These are phyloP conservation scores for Latrodectus geometricus DNA, from an alignment of 1,140 invertebrate species.

Conservation along the genomic window DNA sequence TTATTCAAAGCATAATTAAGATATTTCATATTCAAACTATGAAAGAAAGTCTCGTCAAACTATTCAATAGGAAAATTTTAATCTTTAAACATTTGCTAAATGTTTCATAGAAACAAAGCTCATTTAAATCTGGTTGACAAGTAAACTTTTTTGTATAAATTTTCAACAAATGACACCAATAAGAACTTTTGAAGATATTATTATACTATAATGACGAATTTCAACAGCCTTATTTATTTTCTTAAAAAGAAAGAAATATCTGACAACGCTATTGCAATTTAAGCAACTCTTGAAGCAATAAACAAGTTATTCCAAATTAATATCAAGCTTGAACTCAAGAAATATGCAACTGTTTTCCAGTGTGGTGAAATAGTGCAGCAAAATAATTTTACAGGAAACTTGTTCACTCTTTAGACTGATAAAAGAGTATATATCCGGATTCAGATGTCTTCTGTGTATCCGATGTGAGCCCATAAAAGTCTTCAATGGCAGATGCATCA, in stretches of 20 bases:
- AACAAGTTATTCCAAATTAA: too few relatives aligned
- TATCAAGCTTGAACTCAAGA: too few relatives aligned
- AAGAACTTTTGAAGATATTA: neutral
- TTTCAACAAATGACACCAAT: neutral
- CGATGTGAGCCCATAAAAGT: conserved; percentile 98
- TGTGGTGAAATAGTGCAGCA: neutral
- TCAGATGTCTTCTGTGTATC: conserved; percentile 99
- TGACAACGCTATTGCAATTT: too few relatives aligned
- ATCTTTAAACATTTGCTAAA: neutral
- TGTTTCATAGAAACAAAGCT: neutral
- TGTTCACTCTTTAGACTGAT: conserved; percentile 89
- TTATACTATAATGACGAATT: neutral
- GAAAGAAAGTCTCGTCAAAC: too few relatives aligned
- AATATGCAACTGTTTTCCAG: neutral
- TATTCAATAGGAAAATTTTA: too few relatives aligned
- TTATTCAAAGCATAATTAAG: too few relatives aligned
- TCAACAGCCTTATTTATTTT: too few relatives aligned
- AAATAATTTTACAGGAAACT: neutral
- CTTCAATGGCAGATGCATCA: conserved; percentile 97
- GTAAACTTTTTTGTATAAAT: neutral
- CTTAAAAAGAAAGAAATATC: too few relatives aligned
- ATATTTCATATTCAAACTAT: too few relatives aligned
- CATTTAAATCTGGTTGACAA: neutral
- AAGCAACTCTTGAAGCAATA: too few relatives aligned
- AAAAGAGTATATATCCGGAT: conserved; percentile 99